Conservation (phyloP, 2,113 vertebrate species). For the Phodopus roborovskii region DNA sequence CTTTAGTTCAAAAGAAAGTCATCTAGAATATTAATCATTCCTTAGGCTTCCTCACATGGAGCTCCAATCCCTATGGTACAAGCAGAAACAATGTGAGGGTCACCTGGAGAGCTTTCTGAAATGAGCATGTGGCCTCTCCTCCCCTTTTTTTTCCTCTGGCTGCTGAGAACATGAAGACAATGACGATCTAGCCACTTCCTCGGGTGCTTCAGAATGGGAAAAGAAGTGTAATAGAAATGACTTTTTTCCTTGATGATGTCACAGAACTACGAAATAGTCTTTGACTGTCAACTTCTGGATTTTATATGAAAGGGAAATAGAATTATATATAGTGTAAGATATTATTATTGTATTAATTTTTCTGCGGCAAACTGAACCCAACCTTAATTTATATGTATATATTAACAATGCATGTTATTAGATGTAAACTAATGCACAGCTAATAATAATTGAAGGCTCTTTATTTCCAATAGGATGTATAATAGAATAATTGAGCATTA, state of each 20-base stretch:
- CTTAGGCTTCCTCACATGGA: not conserved
- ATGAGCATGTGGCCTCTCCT: not conserved
- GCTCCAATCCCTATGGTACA: not conserved
- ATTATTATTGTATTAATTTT: not conserved
- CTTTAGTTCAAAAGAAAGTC: not conserved
- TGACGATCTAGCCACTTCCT: not conserved
- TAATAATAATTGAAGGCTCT: not conserved
- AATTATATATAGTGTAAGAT: not conserved
- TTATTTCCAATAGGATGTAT: not conserved
- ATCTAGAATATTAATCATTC: conserved; percentile 5
- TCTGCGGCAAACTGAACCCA: not conserved
- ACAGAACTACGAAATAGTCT: not conserved
- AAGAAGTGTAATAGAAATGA: not conserved
- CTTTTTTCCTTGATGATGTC: not conserved
- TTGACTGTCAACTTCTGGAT: not conserved
- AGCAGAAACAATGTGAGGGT: not conserved
- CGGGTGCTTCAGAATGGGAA: not conserved
- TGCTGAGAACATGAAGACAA: not conserved
- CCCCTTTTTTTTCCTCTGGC: too few relatives aligned
- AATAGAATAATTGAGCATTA: not conserved
- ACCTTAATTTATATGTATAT: not conserved
- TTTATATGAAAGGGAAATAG: conserved; percentile 3
- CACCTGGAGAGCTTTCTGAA: not conserved
- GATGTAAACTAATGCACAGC: not conserved
- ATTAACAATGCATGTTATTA: not conserved